phyloP scores from a whole-genome alignment of 2,888 invertebrate genomes.

The Rhorus exstirpatorius region DNA sequence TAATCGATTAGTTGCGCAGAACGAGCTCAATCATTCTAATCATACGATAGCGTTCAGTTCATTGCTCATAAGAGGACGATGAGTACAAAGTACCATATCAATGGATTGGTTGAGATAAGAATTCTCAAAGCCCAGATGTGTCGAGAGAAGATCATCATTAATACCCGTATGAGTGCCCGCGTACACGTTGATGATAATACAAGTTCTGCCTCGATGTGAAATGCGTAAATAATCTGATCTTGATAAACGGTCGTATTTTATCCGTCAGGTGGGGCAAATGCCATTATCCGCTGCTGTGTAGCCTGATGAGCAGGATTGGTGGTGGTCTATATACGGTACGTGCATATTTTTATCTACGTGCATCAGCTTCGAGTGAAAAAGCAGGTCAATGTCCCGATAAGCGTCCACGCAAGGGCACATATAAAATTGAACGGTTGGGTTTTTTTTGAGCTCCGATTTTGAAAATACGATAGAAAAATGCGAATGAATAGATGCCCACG shows the following conservation, averaged over 20 bases:
- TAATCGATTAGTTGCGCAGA: no score
- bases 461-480: no score
- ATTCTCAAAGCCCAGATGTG: conserved; percentile 1
- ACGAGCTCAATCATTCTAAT: no score
- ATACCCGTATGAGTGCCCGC: background rate
- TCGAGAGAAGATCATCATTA: conserved; percentile 34
- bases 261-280: background rate
- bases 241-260: conserved; percentile 35
- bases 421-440: no score
- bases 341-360: conserved; percentile 2
- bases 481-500: no score
- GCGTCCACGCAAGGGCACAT: no score
- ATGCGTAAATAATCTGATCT: conserved; percentile 42
- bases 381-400: no score
- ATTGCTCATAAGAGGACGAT: no score
- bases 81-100: background rate
- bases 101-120: conserved; percentile 11
- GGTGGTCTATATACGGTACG: background rate
- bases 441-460: no score
- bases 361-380: no score
- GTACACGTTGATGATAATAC: background rate
- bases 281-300: background rate
- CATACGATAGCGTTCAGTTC: no score
- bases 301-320: background rate
- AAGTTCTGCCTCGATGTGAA: background rate